Percentiles rank a stretch among this genome's conserved stretches.
phyloP scores from a whole-genome alignment of 2,888 invertebrate species.

The Drosophila kambysellisi region DNA sequence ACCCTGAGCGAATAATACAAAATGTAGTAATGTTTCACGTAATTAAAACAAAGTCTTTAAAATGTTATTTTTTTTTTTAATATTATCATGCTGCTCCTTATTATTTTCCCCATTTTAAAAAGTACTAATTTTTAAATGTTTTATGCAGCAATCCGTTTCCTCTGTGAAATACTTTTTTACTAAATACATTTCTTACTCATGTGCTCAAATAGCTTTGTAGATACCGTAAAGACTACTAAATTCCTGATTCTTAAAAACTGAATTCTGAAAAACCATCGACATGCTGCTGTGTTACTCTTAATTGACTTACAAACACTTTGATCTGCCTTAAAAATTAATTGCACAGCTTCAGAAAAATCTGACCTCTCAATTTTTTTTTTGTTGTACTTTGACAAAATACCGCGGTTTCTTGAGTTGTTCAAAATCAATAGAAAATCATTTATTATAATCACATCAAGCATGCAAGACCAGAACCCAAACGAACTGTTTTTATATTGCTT shows the following conservation, averaged over 20 bases:
- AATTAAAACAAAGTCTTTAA: background rate
- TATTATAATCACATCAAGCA: conserved; percentile 67
- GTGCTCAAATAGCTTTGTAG: background rate
- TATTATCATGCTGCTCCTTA: background rate
- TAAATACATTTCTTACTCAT: background rate
- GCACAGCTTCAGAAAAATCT: conserved; percentile 35
- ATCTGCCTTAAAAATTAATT: conserved; percentile 44
- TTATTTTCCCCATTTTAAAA: background rate
- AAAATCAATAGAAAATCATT: conserved; percentile 75
- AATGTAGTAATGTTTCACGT: background rate
- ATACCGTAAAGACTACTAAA: conserved; percentile 18
- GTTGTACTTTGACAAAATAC: conserved; percentile 62
- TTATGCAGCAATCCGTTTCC: background rate
- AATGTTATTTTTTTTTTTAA: background rate
- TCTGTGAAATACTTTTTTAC: background rate
- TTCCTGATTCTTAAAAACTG: conserved; percentile 1
- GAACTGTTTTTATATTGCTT: conserved; percentile 54
- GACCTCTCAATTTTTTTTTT: background rate
- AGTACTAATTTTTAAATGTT: background rate
- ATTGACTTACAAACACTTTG: conserved; percentile 48
- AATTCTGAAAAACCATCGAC: conserved; percentile 12
- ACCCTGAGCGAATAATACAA: no score
- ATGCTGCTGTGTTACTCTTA: conserved; percentile 17
- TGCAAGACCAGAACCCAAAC: conserved; percentile 54
- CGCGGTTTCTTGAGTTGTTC: conserved; percentile 46